Base-by-base conservation (phyloP, 1,140 invertebrate genomes). In the Drosophila sp. region DNA sequence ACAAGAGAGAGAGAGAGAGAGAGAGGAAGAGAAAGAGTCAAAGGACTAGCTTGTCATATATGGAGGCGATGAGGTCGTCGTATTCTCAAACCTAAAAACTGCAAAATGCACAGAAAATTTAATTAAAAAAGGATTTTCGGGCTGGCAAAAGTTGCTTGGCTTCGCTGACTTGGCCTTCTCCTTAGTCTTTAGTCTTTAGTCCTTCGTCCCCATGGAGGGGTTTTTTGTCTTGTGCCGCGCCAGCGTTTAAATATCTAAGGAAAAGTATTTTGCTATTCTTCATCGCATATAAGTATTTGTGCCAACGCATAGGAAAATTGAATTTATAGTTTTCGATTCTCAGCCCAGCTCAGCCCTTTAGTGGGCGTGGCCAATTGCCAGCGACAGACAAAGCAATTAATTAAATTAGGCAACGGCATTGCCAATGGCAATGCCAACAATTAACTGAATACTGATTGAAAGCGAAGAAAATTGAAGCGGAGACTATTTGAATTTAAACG, bases 91-190 rank as follows among this genome's bases (percentile, higher is more conserved):
- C 82, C 82, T 82, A 87, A 86, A 86, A 86, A 87, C 82, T 86
- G 82, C 82, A 87, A 80, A 86, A 87, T 86, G 79, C 86, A 86
- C 82, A 87, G 78, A 86, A 86, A 86, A 86, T 86, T 86, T 86
- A 86, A 86, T 86, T 86, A 86, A 86, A 86, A 86, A 86, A 87
- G 82, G 82, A 87, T 86, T 86, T 86, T 86, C 75, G 78, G 78
- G 63, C 71, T 78, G 71, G 78, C 64, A 73, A 86, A 81, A 87
- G 78, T 86, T 86, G 65, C 76, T 76, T 70, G 82, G 82, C 82
- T 86, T 83, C 81, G 82, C 80, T 80, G 80, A 84, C 64, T 80
- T 80, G 69, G 81, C 81, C 62, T 46, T 65, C 54, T 75, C 18
- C 4, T 8, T 36, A 11, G 3, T 51, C 53, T n/a, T n/a, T n/a